phyloP scores from a whole-genome alignment of 2,888 invertebrate species.

The Seira ritae region DNA sequence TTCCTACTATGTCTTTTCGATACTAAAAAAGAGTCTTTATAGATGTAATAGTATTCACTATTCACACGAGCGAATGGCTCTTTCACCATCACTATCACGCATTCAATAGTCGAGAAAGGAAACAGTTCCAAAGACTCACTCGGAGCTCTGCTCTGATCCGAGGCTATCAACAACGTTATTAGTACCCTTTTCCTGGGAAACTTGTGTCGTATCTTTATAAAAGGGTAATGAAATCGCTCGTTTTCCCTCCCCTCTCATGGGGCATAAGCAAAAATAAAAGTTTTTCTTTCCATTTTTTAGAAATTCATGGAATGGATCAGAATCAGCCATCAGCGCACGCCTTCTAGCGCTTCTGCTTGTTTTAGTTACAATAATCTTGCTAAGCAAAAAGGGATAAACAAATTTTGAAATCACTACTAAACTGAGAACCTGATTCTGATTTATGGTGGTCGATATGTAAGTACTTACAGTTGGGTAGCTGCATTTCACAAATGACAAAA shows the following conservation, averaged over 20 bases:
- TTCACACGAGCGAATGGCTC: neutral
- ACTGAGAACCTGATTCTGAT: too few relatives aligned
- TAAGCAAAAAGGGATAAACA: too few relatives aligned
- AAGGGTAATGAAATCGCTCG: conserved; percentile 11
- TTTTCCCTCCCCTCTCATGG: conserved; percentile 12
- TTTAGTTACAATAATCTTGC: too few relatives aligned
- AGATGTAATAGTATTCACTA: neutral
- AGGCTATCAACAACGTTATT: conserved; percentile 14
- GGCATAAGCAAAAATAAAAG: neutral
- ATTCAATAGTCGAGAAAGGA: conserved; percentile 6
- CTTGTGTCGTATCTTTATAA: conserved; percentile 8
- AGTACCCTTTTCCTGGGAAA: conserved; percentile 2
- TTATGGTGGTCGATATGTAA: too few relatives aligned
- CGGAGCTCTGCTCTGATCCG: conserved; percentile 7
- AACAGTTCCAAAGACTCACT: too few relatives aligned
- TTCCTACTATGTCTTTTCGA: neutral
- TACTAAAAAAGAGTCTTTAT: neutral
- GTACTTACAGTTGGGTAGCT: too few relatives aligned
- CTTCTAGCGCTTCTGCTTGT: too few relatives aligned
- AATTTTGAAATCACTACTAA: too few relatives aligned
- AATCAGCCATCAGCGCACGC: neutral
- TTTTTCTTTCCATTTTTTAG: conserved; percentile 6
- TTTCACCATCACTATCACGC: neutral
- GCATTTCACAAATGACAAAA: too few relatives aligned
- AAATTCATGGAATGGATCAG: neutral